Conservation (phyloP, 2,888 invertebrate species). For the Oligia latruncula region DNA sequence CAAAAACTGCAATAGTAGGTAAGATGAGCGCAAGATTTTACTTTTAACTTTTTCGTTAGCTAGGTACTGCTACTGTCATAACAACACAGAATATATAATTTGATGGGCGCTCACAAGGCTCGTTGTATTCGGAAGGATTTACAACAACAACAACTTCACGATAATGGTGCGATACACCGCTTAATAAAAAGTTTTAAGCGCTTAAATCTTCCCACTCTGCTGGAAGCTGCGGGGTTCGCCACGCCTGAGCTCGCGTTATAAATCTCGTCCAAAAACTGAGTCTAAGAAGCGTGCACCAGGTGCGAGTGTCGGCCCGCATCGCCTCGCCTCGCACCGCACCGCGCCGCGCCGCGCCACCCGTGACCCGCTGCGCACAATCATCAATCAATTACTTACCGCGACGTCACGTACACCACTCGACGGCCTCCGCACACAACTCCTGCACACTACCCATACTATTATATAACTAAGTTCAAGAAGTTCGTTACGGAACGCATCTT, state of each 20-base stretch:
- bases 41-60: too few species aligned
- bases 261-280: conserved; percentile 18
- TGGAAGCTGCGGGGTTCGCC: neutral
- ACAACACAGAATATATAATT: neutral
- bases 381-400: conserved; percentile 46
- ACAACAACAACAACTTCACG: conserved; percentile 12
- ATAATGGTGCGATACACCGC: conserved; percentile 5
- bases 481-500: neutral
- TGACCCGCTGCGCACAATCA: conserved; percentile 14
- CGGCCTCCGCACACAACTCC: conserved; percentile 4
- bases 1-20: neutral
- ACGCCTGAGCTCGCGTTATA: conserved; percentile 15
- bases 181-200: conserved; percentile 20
- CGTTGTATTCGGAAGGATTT: neutral
- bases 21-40: neutral
- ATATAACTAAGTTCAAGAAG: conserved; percentile 2
- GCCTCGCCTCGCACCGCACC: neutral
- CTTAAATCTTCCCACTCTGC: conserved; percentile 22
- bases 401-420: conserved; percentile 37
- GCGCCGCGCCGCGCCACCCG: neutral
- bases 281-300: conserved; percentile 28
- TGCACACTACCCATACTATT: neutral
- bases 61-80: neutral
- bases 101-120: too few species aligned
- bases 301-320: neutral